Evolutionary conservation across 2,888 invertebrate genomes (phyloP).

Genomic region (Lomographa bimaculata): DNA sequence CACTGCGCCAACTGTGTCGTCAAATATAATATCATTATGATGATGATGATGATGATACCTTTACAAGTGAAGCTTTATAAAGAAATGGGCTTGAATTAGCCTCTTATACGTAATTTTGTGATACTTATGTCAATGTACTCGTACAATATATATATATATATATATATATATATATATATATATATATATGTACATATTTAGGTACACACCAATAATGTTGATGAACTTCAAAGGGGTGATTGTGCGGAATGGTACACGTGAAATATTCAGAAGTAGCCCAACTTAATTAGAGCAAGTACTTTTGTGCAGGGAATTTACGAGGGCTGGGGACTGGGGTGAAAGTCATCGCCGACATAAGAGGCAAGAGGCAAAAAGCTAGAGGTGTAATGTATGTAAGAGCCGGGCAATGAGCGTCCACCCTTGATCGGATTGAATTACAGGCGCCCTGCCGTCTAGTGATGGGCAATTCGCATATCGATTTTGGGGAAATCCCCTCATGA

Average conservation of each 20-base stretch:
- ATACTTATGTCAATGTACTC: too few relatives aligned
- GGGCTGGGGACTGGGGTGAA: slow-evolving; percentile 43
- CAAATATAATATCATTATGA: too few relatives aligned
- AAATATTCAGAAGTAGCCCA: slow-evolving; percentile 65
- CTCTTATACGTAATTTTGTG: too few relatives aligned
- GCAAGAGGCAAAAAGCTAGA: slow-evolving; percentile 25
- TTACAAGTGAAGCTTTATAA: too few relatives aligned
- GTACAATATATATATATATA: too few relatives aligned
- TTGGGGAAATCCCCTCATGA: slow-evolving; percentile 25
- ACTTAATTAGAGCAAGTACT: slow-evolving; percentile 64
- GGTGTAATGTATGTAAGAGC: slow-evolving; percentile 63
- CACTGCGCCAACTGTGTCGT: too few relatives aligned
- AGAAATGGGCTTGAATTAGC: too few relatives aligned
- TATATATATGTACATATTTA: slow-evolving; percentile 41
- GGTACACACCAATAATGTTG: slow-evolving; percentile 43
- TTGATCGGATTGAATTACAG: slow-evolving; percentile 66
- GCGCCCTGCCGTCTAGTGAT: slow-evolving; percentile 69
- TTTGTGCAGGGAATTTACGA: slow-evolving; percentile 63
- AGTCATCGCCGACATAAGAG: slow-evolving; percentile 50
- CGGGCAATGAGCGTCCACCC: slow-evolving; percentile 57
- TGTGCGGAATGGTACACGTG: slow-evolving; percentile 44
- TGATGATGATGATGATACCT: too few relatives aligned
- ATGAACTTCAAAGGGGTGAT: slow-evolving; percentile 47
- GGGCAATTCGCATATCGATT: slow-evolving; percentile 52
- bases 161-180: too few relatives aligned